Base-by-base conservation (phyloP, 2,888 invertebrate species). In the Agrypnus murinus region DNA sequence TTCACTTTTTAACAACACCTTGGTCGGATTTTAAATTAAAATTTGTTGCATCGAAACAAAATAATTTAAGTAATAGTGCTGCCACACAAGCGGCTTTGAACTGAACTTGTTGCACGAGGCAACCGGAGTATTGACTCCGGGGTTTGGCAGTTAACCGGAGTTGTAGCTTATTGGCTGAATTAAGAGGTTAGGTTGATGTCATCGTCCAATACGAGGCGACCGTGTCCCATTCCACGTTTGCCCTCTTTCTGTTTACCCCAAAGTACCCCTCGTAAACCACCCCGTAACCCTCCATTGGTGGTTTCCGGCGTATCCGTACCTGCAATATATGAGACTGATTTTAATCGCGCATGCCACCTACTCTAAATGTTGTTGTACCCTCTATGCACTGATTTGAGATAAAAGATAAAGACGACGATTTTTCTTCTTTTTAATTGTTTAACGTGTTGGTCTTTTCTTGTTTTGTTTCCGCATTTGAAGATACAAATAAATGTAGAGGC, bases 251-350 rank as follows among this genome's bases (percentile, higher is more conserved):
- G 75, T 58, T 68, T 65, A 66, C 75, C 70, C 75, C 72, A 74
- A 25, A 65, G 50, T 60, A 65, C 69, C 69, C 72, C 69, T 75
- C 72, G 66, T 65, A 77, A 74, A 67, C 75, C 77, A 77, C 78
- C 72, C 74, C 65, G 60, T 32, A 38, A 65, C 68, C 77, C 81
- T 78, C 79, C 75, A 83, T 83, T 81, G 82, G 81, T 78, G 67
- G 82, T 81, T 82, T 84, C 83, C 83, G 83, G 82, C 78, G 77
- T 80, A 75, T 74, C 74, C 73, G 76, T 73, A 67, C 75, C 79
- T 78, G 80, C 79, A 82, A 77, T 78, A 77, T 77, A 71, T 64
- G 73, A 70, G 71, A 74, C 71, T 48, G 71, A 73, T 73, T 63
- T 59, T 74, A 72, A 74, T 74, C 74, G 74, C 74, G 74, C 74